phyloP scores from a whole-genome alignment of 1,140 invertebrate species.

The Meloidogyne chitwoodi region DNA sequence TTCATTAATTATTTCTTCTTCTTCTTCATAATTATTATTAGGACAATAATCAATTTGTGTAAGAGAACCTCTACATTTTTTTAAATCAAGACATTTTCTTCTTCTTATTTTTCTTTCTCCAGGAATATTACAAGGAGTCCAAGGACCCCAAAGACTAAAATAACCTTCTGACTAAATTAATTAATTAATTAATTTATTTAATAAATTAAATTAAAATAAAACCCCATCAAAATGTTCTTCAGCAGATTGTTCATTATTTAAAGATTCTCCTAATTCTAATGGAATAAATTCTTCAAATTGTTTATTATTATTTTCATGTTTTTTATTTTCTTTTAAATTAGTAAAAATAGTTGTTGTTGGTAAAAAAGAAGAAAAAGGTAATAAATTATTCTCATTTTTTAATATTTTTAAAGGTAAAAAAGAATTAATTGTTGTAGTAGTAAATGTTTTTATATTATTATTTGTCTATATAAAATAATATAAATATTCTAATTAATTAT shows the following conservation, averaged over 20 bases:
- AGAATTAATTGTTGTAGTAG: not conserved
- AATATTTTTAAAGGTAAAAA: not conserved
- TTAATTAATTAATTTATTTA: not conserved
- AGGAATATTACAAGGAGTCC: conserved; percentile 49
- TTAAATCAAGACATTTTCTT: conserved; percentile 53
- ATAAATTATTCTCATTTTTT: too few species aligned
- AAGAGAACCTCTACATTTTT: conserved; percentile 46
- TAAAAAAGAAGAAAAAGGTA: not conserved
- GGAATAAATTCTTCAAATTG: not conserved
- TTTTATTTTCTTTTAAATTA: not conserved
- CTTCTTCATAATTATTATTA: conserved; percentile 25
- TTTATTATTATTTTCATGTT: not conserved
- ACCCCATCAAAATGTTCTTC: conserved; percentile 19
- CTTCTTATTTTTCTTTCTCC: conserved; percentile 55
- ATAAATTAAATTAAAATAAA: not conserved
- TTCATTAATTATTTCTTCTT: not conserved
- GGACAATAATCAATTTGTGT: conserved; percentile 58
- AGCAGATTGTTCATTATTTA: not conserved
- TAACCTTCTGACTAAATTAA: conserved; percentile 44
- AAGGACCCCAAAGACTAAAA: conserved; percentile 54
- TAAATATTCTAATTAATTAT: too few species aligned
- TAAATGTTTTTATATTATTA: not conserved
- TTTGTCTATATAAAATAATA: too few species aligned
- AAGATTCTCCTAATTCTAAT: not conserved
- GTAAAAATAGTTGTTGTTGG: not conserved